Conservation (phyloP, 2,888 invertebrate species). For the Petrolisthes cinctipes region DNA sequence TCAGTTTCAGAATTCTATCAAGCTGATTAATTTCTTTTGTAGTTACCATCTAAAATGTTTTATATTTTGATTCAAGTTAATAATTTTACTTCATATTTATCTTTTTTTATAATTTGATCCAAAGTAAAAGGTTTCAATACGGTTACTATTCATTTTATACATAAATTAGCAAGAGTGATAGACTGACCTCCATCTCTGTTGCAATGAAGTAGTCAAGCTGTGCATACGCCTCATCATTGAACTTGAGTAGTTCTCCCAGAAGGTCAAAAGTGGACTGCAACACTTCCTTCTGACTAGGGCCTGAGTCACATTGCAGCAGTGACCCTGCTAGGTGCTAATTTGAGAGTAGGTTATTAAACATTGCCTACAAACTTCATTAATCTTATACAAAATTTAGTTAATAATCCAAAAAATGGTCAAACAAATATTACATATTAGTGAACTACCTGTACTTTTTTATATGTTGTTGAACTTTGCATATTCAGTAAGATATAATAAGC, state of each 20-base stretch:
- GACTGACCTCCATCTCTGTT: slow-evolving; percentile 40
- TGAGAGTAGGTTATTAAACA: background rate
- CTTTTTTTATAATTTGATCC: background rate
- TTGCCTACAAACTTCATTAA: background rate
- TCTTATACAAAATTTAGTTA: background rate
- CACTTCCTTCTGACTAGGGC: slow-evolving; percentile 68
- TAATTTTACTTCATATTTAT: no score
- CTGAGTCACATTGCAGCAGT: slow-evolving; percentile 45
- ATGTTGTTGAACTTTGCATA: no score
- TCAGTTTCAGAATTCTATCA: no score
- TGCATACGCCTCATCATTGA: slow-evolving; percentile 71
- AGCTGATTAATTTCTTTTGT: no score
- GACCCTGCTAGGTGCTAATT: slow-evolving; percentile 49
- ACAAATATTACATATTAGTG: background rate
- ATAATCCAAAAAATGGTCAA: background rate
- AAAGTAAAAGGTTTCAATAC: no score
- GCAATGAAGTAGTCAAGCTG: slow-evolving; percentile 42
- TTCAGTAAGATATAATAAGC: no score
- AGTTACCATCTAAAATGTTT: no score
- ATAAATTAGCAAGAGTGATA: background rate
- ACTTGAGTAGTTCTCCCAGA: slow-evolving; percentile 71
- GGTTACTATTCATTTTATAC: no score
- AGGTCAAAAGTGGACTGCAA: slow-evolving; percentile 72
- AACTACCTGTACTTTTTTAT: no score
- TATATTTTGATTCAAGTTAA: no score